phyloP scores from a whole-genome alignment of 2,113 vertebrate genomes.

The Chaetodon trifascialis region DNA sequence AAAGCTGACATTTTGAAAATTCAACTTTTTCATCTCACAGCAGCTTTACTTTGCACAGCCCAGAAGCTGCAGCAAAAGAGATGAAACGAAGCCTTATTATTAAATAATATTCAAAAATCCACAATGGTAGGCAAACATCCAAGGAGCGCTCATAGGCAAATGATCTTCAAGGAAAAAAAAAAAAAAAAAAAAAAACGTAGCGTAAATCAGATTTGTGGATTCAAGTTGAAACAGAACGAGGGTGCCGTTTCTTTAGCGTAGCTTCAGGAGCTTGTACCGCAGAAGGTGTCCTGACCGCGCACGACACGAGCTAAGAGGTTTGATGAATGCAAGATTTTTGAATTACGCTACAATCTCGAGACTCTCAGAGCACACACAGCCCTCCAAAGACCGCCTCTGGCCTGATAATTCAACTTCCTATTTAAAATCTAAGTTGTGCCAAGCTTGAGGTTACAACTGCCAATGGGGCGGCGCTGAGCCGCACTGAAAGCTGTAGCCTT shows the following conservation, averaged over 20 bases:
- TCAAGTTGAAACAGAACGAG: slow-evolving; percentile 18
- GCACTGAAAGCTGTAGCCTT: slow-evolving; percentile 76
- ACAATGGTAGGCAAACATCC: slow-evolving; percentile 29
- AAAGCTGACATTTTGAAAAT: slow-evolving; percentile 30
- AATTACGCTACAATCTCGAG: slow-evolving; percentile 47
- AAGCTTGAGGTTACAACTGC: slow-evolving; percentile 62
- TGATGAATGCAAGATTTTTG: slow-evolving; percentile 42
- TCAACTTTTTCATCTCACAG: slow-evolving; percentile 4
- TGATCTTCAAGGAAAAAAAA: slow-evolving; percentile 4
- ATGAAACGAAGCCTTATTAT: slow-evolving; percentile 31
- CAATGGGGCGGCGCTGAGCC: slow-evolving; percentile 66
- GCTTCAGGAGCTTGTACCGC: not conserved
- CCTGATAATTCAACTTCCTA: slow-evolving; percentile 65
- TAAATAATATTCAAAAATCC: slow-evolving; percentile 20
- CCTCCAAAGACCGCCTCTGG: slow-evolving; percentile 54
- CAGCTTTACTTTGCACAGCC: not conserved
- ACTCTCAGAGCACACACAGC: slow-evolving; percentile 31
- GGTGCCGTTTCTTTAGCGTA: not conserved
- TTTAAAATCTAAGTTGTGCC: slow-evolving; percentile 64
- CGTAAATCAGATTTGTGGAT: slow-evolving; percentile 33
- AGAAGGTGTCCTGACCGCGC: slow-evolving; percentile 11
- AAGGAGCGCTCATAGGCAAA: slow-evolving; percentile 5
- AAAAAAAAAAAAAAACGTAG: slow-evolving; percentile 3
- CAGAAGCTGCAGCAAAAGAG: slow-evolving; percentile 15
- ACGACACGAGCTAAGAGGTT: slow-evolving; percentile 16